Evolutionary conservation across 2,113 vertebrate species (phyloP).

Genomic region (Leucosticte australis): DNA sequence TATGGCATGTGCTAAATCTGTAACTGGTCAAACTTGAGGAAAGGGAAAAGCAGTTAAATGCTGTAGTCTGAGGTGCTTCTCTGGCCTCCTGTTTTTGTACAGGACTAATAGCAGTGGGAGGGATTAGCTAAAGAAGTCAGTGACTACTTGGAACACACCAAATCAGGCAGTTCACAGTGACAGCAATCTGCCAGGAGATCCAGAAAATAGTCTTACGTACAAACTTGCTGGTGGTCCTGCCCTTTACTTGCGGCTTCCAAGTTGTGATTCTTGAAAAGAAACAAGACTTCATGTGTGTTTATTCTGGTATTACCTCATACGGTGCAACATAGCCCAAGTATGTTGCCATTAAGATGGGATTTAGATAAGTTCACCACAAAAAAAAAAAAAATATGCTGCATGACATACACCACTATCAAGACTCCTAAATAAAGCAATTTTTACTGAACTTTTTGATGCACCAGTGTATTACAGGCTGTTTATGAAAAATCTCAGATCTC

Average conservation of each 20-base stretch:
- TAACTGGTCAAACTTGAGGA: not conserved
- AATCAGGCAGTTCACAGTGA: not conserved
- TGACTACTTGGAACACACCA: not conserved
- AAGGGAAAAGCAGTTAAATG: not conserved
- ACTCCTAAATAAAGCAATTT: not conserved
- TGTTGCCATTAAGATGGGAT: not conserved
- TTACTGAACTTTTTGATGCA: not conserved
- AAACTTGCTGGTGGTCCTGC: not conserved
- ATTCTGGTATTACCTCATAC: not conserved
- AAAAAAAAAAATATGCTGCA: not conserved
- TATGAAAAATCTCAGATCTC: not conserved
- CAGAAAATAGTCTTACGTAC: not conserved
- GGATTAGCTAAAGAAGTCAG: not conserved
- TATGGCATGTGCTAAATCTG: not conserved
- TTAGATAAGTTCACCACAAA: not conserved
- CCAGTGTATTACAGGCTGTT: not conserved
- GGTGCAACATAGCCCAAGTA: not conserved
- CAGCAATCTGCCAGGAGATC: fast-evolving
- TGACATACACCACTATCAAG: not conserved
- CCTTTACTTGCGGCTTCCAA: not conserved
- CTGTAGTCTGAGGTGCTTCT: not conserved
- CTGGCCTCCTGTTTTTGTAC: not conserved
- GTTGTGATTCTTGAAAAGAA: not conserved
- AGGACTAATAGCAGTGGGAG: not conserved
- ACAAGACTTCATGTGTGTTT: not conserved